Conservation (phyloP, 2,113 vertebrate species). For the Sterrhoptilus dennistouni region DNA sequence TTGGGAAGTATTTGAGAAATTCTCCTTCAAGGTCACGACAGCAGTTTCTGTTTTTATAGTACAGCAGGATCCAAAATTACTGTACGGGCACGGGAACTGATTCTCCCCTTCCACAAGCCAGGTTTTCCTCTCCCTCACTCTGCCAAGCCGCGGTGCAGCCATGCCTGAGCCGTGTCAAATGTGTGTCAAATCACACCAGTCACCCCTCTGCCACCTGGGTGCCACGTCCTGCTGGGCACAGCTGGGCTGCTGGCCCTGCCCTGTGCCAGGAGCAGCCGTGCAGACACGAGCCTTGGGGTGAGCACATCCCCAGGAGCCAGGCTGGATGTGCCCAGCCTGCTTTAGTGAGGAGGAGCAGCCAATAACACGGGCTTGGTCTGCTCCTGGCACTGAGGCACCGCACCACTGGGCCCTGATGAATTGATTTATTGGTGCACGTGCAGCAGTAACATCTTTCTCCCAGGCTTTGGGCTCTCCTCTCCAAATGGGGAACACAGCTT, state of each 20-base stretch:
- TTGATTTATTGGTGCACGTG: neutral
- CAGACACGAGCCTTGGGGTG: neutral
- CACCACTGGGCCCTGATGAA: neutral
- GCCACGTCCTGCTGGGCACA: fast-evolving
- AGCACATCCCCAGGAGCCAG: neutral
- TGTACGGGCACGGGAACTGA: neutral
- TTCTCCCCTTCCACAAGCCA: neutral
- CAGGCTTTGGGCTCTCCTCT: neutral
- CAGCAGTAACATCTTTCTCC: neutral
- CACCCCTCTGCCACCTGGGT: neutral
- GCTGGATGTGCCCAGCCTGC: neutral
- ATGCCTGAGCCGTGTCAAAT: neutral
- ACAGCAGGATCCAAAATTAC: neutral
- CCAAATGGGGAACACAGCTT: neutral
- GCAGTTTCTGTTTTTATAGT: neutral
- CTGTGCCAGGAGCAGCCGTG: fast-evolving
- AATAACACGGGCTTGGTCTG: neutral
- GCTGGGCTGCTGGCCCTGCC: neutral
- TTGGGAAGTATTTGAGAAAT: neutral
- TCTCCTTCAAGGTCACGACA: neutral
- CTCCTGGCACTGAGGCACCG: neutral
- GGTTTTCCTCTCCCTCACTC: neutral
- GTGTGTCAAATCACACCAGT: neutral
- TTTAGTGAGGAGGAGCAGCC: neutral
- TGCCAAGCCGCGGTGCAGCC: neutral